Conservation (phyloP, 2,797 vertebrate species). For the Ctenopoma kingsleyae region DNA sequence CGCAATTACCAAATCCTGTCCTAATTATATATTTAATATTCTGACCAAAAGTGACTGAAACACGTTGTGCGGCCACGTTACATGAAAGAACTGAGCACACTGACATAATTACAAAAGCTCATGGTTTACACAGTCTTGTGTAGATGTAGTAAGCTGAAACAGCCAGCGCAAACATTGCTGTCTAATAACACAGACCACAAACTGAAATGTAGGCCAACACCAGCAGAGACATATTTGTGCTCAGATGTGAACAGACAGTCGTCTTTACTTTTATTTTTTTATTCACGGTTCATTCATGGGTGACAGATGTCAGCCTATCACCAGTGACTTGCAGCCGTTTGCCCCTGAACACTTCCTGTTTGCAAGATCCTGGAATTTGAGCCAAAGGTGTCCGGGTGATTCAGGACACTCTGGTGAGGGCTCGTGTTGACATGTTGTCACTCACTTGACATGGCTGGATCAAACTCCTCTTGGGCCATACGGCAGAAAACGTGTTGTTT, state of each 20-base stretch:
- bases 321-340: constrained; percentile 10
- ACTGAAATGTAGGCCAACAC: constrained; percentile 9
- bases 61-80: constrained; percentile 13
- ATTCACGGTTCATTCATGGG: background rate
- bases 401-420: background rate
- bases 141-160: constrained; percentile 28
- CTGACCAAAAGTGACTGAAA: constrained; percentile 1
- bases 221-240: background rate
- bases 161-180: constrained; percentile 41
- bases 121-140: constrained; percentile 44
- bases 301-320: constrained; percentile 10
- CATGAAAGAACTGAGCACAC: constrained; percentile 23
- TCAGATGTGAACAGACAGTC: constrained; percentile 27
- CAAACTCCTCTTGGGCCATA: background rate
- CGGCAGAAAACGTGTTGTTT: background rate
- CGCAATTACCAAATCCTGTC: background rate
- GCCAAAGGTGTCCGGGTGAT: constrained; percentile 9
- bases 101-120: constrained; percentile 17
- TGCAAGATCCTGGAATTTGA: constrained; percentile 33
- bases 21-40: background rate
- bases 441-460: no score
- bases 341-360: constrained; percentile 1
- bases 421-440: constrained; percentile 3
- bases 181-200: constrained; percentile 19
- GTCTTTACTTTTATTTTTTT: constrained; percentile 2